A percentile compares a stretch with the other conserved stretches of the same genome.
Evolutionary conservation across 2,888 invertebrate species (phyloP).

Genomic region (Microctonus brassicae): DNA sequence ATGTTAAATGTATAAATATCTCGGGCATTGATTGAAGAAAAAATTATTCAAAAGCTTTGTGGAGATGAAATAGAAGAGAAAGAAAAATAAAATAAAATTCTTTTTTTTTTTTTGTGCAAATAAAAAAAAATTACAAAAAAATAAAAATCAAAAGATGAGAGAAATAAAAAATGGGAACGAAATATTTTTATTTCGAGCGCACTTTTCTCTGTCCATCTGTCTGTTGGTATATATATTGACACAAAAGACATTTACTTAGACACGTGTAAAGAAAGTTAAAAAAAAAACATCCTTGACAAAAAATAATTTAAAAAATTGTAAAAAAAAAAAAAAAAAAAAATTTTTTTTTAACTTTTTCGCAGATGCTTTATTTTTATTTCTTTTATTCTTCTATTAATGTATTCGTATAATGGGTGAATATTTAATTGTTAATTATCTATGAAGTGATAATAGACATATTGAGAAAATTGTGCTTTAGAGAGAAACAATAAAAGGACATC

Average conservation of each 20-base stretch:
- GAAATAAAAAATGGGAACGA: slow-evolving; percentile 4
- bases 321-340: slow-evolving; percentile 1
- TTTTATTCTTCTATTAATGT: too few species aligned
- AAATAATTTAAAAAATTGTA: not conserved
- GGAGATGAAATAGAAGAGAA: too few species aligned
- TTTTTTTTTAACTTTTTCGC: not conserved
- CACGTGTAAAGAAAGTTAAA: slow-evolving; percentile 7
- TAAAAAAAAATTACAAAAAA: not conserved
- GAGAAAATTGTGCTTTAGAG: slow-evolving; percentile 4
- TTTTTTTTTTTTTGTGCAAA: too few species aligned
- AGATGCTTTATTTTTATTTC: not conserved
- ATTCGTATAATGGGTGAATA: not conserved
- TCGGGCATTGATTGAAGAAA: too few species aligned
- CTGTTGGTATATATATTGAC: slow-evolving; percentile 8
- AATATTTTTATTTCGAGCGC: slow-evolving; percentile 22
- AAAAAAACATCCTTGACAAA: not conserved
- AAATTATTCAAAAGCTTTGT: too few species aligned
- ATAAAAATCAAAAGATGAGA: not conserved
- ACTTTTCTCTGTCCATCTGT: not conserved
- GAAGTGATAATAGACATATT: slow-evolving; percentile 19
- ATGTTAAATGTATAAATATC: too few species aligned
- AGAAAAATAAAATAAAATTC: too few species aligned
- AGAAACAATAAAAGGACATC: slow-evolving; percentile 43
- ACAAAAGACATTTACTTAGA: slow-evolving; percentile 4
- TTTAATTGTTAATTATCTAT: not conserved